A percentile compares a stretch with the other conserved stretches of the same genome.
These are phyloP conservation scores for Phrynocephalus vlangalii DNA, from an alignment of 2,797 vertebrate species.

Conservation along the genomic window DNA sequence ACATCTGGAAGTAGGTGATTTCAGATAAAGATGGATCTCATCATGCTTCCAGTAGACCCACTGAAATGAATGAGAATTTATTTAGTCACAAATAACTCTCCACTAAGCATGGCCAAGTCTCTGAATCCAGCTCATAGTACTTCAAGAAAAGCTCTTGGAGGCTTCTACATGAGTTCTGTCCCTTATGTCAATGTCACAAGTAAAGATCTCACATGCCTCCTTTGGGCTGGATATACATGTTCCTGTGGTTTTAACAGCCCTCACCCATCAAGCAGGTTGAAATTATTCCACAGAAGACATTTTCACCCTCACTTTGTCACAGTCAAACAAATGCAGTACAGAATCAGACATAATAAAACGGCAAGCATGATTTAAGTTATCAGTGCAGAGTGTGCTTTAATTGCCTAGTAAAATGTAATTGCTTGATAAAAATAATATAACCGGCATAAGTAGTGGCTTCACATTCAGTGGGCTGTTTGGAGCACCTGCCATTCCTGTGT, in stretches of 20 bases:
- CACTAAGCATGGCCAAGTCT: too few relatives aligned
- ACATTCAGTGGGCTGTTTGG: background rate
- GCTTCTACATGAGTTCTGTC: too few relatives aligned
- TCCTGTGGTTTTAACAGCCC: background rate
- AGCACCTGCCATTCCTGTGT: slow-evolving; percentile 14
- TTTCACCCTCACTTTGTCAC: background rate
- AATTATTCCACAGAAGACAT: slow-evolving; percentile 10
- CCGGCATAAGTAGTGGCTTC: background rate
- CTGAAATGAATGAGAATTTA: background rate
- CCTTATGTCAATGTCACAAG: background rate
- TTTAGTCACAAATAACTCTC: background rate
- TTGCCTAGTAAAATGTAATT: slow-evolving; percentile 18
- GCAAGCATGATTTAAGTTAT: background rate
- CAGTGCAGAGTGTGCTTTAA: background rate
- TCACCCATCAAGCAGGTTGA: background rate
- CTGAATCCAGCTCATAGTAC: too few relatives aligned
- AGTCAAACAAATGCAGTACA: background rate
- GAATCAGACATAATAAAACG: background rate
- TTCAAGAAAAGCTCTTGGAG: too few relatives aligned
- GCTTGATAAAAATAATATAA: slow-evolving; percentile 1
- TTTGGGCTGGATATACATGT: background rate
- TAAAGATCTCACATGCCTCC: background rate
- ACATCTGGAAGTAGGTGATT: background rate
- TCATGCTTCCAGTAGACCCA: background rate
- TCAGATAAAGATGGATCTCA: background rate